These are phyloP conservation scores for Phrynocephalus versicolor DNA, from an alignment of 2,113 vertebrate species.

Conservation along the genomic window DNA sequence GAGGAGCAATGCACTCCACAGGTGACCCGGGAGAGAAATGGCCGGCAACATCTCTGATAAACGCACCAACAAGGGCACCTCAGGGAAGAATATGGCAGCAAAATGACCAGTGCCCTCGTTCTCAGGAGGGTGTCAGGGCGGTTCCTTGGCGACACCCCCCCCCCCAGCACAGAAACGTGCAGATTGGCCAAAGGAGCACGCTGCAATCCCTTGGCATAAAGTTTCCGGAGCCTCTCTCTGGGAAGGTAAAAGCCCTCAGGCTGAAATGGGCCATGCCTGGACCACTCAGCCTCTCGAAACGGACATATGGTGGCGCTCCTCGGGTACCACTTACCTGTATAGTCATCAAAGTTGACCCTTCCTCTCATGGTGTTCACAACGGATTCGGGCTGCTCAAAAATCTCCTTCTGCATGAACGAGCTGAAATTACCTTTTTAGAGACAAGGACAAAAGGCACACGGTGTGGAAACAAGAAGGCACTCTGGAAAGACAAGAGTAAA, in stretches of 20 bases:
- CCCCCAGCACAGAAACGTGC: too few relatives aligned
- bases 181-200: too few relatives aligned
- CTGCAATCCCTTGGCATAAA: too few relatives aligned
- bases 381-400: constrained; percentile 98
- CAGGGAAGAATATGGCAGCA: background rate
- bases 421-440: constrained; percentile 91
- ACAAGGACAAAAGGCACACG: background rate
- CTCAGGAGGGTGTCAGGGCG: too few relatives aligned
- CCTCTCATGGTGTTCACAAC: constrained; percentile 99
- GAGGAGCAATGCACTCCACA: background rate
- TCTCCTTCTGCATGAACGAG: constrained; percentile 99
- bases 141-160: too few relatives aligned
- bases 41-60: too few relatives aligned
- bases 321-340: constrained; percentile 83
- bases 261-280: too few relatives aligned
- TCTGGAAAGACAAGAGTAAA: too few relatives aligned
- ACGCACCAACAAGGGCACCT: background rate
- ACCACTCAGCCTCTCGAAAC: background rate
- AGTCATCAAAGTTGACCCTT: constrained; percentile 95
- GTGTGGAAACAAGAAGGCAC: background rate
- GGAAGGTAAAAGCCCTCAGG: background rate
- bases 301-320: too few relatives aligned
- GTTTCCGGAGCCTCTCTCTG: background rate
- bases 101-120: too few relatives aligned
- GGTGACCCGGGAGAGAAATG: background rate